Evolutionary conservation across 2,113 vertebrate species (phyloP), one percentile per base, ranked within the genome.

Genomic region (Esox niger): DNA sequence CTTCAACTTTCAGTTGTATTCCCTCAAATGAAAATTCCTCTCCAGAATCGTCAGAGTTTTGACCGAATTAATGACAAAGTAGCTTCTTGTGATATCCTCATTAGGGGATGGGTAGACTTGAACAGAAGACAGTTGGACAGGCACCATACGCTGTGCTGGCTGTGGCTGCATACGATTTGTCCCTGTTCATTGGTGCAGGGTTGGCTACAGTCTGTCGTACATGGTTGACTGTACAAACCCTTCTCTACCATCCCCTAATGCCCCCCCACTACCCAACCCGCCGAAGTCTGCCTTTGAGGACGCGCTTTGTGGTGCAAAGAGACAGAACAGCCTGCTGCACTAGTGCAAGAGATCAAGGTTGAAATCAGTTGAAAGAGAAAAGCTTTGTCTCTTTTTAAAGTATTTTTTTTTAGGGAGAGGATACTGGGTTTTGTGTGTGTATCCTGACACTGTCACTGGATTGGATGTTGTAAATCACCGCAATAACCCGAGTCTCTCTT

Each of bases 191-290:
- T 58, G 56, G 25, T 29, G 56, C 26, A 58, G 26, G 26, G 56
- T 58, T 15, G 38, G 38, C 38, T 43, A 58, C 55, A 57, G 25
- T 30, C 60, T 62, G 31, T 62, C 35, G 33, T 62, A 62, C 23
- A 29, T 58, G 25, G 27, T 62, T 23, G 21, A 62, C 31, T 38
- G 32, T 21, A 15, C n/a, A 30, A 21, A 26, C 21, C 32, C 31
- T 13, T 23, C 30, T n/a, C n/a, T n/a, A n/a, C n/a, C n/a, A n/a
- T n/a, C 6, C 7, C 32, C 11, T 0, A 15, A n/a, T n/a, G n/a
- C n/a, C 1, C 15, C 31, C 21, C 33, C 2, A 2, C 35, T 13
- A 1, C 5, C 1, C 38, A 43, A 21, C 2, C 21, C 20, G 9
- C 20, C 30, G 38, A 62, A 62, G 9, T 31, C 55, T 57, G 31